Evolutionary conservation across 2,113 vertebrate species (phyloP), one percentile per base, ranked within the genome.

Genomic region (Deroptyus accipitrinus): DNA sequence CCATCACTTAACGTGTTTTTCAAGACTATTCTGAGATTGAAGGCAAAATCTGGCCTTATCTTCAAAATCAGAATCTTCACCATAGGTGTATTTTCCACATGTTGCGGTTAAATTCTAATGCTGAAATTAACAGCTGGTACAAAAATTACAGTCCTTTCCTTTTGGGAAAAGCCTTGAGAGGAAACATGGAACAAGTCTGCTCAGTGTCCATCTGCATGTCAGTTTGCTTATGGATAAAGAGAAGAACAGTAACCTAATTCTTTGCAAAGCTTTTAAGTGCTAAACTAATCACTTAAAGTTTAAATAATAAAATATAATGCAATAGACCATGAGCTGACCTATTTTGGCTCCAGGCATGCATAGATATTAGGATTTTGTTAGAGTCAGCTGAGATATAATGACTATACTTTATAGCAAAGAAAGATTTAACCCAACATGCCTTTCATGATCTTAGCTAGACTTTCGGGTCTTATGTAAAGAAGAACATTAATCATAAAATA

Each of bases 401-500:
- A 94, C 28, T 80, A 84, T 76, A 92, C 73, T 96, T 96, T 92
- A 92, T 33, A 97, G 85, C 84, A 94, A 97, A 96, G 95, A 90
- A 88, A 91, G 96, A 90, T 95, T 98, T 97, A 97, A 97, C 93
- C 81, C 95, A 93, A 94, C 88, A 41, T 87, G 95, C 82, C 90
- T 96, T 86, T 79, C 90, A 75, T 94, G 96, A 96, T 98, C 97
- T 97, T 92, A 92, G 90, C 64, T 94, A 31, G 96, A 90, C 94
- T 96, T 96, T 90, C 17, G 0, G 27, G 85, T 97, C 97, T 97
- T 95, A 96, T 64, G 73, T 90, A 75, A 97, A 95, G 79, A 92
- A 92, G 78, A 97, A 97, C 95, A 97, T 98, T 98, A 96, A 97
- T 98, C 96, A 97, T 96, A 98, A 98, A 97, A 97, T 95, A 97